These are phyloP conservation scores for Magallana gigas DNA, from an alignment of 1,140 invertebrate species.

Conservation along the genomic window DNA sequence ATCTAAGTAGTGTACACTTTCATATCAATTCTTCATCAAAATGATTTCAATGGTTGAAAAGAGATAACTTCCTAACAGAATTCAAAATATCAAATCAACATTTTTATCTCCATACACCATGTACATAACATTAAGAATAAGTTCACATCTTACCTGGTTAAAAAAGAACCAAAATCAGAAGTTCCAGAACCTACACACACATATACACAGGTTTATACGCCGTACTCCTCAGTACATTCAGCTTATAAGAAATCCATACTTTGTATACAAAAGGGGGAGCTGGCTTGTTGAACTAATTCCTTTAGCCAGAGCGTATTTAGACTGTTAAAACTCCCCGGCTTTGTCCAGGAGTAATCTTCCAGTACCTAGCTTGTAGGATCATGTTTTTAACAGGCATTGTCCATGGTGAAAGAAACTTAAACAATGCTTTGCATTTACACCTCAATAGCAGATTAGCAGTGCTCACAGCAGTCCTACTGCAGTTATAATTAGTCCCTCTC, in stretches of 20 bases:
- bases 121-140: not conserved
- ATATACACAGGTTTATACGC: not conserved
- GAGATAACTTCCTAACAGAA: too few relatives aligned
- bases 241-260: constrained; percentile 33
- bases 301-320: constrained; percentile 23
- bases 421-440: constrained; percentile 24
- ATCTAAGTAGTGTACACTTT: too few relatives aligned
- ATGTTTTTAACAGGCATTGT: constrained; percentile 30
- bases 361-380: constrained; percentile 14
- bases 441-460: not conserved
- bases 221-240: not conserved
- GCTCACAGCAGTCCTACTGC: not conserved
- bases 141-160: not conserved
- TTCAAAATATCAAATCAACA: too few relatives aligned
- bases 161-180: not conserved
- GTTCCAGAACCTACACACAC: not conserved
- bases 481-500: not conserved
- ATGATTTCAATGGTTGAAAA: too few relatives aligned
- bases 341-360: constrained; percentile 14
- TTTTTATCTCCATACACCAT: not conserved
- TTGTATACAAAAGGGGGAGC: constrained; percentile 5
- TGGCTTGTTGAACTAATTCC: constrained; percentile 34
- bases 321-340: constrained; percentile 20
- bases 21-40: too few relatives aligned
- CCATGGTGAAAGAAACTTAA: constrained; percentile 18